A percentile compares a stretch with the other conserved stretches of the same genome.
Evolutionary conservation across 2,113 vertebrate species (phyloP).

Genomic region (Salvator merianae): DNA sequence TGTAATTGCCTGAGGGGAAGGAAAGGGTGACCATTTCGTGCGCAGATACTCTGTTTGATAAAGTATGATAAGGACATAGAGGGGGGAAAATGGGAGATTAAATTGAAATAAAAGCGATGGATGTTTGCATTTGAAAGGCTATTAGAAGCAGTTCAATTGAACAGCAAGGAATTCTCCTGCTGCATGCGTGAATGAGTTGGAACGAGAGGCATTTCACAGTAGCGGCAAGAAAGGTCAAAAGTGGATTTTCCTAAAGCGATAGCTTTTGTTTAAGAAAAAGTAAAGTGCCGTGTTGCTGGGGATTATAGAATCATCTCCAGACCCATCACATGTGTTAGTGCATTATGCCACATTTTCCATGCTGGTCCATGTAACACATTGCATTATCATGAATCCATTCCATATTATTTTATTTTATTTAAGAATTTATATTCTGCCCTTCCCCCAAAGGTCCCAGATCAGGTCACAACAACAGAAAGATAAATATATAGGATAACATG

Average conservation of each 20-base stretch:
- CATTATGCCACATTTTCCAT: too few species aligned
- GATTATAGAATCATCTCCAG: neutral
- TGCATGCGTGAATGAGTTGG: slow-evolving; percentile 32
- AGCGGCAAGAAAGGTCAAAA: slow-evolving; percentile 50
- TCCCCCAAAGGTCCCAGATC: too few species aligned
- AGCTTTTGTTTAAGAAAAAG: slow-evolving; percentile 47
- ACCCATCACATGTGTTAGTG: too few species aligned
- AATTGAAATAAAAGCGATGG: slow-evolving; percentile 67
- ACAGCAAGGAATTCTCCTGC: slow-evolving; percentile 55
- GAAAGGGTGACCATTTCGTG: slow-evolving; percentile 63
- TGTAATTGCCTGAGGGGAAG: slow-evolving; percentile 64
- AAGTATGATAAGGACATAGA: slow-evolving; percentile 74
- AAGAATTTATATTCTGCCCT: too few species aligned
- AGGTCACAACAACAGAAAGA: too few species aligned
- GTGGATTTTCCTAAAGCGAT: slow-evolving; percentile 30
- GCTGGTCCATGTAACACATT: too few species aligned
- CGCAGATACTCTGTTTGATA: slow-evolving; percentile 75
- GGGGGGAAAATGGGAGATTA: slow-evolving; percentile 66
- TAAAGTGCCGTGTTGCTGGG: rapidly evolving
- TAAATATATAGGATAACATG: too few species aligned
- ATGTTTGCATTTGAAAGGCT: slow-evolving; percentile 56
- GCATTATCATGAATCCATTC: too few species aligned
- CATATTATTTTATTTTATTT: too few species aligned
- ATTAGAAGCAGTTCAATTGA: slow-evolving; percentile 61
- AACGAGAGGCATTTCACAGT: slow-evolving; percentile 42